Percentiles rank a stretch among this genome's conserved stretches.
phyloP scores from a whole-genome alignment of 2,113 vertebrate genomes.

The Stegostoma tigrinum region DNA sequence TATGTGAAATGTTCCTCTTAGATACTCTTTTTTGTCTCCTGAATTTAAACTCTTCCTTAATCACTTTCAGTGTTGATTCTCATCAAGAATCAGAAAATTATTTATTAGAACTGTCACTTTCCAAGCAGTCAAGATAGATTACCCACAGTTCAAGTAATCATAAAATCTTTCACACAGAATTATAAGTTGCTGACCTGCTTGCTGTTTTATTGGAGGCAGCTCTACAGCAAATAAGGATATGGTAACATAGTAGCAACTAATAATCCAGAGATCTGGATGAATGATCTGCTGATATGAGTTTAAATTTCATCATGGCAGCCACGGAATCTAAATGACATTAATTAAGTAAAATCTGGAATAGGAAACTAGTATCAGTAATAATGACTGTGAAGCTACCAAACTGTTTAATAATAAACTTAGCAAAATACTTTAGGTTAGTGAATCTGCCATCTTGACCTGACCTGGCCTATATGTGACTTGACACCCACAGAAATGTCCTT shows the following conservation, averaged over 20 bases:
- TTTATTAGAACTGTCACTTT: constrained; percentile 39
- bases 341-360: background rate
- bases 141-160: constrained; percentile 36
- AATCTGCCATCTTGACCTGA: background rate
- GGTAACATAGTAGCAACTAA: background rate
- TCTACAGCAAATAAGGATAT: background rate
- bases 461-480: background rate
- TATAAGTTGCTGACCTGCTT: constrained; percentile 37
- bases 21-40: constrained; percentile 48
- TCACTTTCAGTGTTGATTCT: constrained; percentile 43
- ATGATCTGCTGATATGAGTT: background rate
- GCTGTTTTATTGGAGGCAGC: constrained; percentile 24
- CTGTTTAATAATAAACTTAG: background rate
- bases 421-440: background rate
- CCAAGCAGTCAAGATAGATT: constrained; percentile 39
- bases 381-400: background rate
- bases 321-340: background rate
- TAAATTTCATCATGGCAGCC: background rate
- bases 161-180: constrained; percentile 37
- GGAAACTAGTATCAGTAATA: background rate
- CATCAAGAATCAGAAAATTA: constrained; percentile 44
- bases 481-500: background rate
- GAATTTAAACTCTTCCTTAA: constrained; percentile 45
- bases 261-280: background rate
- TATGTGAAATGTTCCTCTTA: constrained; percentile 49